These are phyloP conservation scores for Spodoptera littoralis DNA, from an alignment of 2,888 invertebrate genomes.

Conservation along the genomic window DNA sequence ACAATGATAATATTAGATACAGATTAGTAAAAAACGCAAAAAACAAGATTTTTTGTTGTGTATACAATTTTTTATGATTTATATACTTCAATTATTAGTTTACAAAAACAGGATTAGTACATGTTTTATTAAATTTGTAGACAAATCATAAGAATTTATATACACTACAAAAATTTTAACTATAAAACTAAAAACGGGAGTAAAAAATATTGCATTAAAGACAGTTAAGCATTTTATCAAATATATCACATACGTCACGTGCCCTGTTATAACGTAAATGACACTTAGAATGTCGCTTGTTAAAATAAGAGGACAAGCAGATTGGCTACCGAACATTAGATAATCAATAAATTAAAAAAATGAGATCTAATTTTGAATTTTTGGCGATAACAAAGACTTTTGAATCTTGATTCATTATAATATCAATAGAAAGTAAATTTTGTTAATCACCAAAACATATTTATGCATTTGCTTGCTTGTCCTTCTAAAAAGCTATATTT, in stretches of 20 bases:
- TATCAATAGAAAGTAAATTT: not conserved
- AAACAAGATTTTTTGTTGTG: slow-evolving; percentile 19
- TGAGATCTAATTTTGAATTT: slow-evolving; percentile 13
- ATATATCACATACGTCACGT: slow-evolving; percentile 59
- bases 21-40: slow-evolving; percentile 31
- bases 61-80: slow-evolving; percentile 11
- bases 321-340: not conserved
- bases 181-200: slow-evolving; percentile 38
- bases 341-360: slow-evolving; percentile 3
- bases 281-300: slow-evolving; percentile 32
- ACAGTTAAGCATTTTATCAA: slow-evolving; percentile 47
- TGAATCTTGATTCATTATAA: too few relatives aligned
- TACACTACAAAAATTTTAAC: slow-evolving; percentile 27
- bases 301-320: slow-evolving; percentile 6
- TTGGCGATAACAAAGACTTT: too few relatives aligned
- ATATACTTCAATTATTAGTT: not conserved
- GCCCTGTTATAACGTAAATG: slow-evolving; percentile 23
- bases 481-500: slow-evolving; percentile 2
- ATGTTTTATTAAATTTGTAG: too few relatives aligned
- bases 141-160: not conserved
- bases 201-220: slow-evolving; percentile 50
- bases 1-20: slow-evolving; percentile 29
- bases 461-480: not conserved
- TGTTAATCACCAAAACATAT: not conserved
- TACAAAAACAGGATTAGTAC: not conserved